Percentiles rank a stretch among this genome's conserved stretches.
These are phyloP conservation scores for Sphaerophoria taeniata DNA, from an alignment of 2,888 invertebrate genomes.

Conservation along the genomic window DNA sequence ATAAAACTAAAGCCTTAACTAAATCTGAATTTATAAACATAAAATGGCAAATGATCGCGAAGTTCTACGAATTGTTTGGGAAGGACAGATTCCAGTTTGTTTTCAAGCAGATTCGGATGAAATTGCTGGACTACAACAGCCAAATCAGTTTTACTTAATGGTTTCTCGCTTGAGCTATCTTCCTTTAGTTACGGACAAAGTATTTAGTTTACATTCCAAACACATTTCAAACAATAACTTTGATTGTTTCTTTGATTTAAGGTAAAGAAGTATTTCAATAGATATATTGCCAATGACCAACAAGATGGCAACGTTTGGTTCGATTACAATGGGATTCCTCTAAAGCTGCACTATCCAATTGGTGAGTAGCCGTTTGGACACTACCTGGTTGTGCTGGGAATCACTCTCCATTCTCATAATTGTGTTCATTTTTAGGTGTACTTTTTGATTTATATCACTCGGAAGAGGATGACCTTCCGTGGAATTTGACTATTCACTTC, in stretches of 20 bases:
- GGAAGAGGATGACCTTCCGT: slow-evolving; percentile 91
- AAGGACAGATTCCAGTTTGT: slow-evolving; percentile 96
- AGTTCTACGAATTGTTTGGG: slow-evolving; percentile 97
- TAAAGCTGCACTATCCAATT: slow-evolving; percentile 95
- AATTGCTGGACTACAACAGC: slow-evolving; percentile 93
- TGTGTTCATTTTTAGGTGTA: slow-evolving; percentile 90
- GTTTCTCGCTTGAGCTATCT: slow-evolving; percentile 96
- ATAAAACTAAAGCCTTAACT: neutral
- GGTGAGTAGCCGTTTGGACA: slow-evolving; percentile 77
- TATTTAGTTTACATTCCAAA: slow-evolving; percentile 81
- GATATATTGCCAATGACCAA: slow-evolving; percentile 91
- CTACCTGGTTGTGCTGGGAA: neutral
- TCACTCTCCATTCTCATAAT: too few species aligned
- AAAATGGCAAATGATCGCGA: slow-evolving; percentile 98
- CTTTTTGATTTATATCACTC: slow-evolving; percentile 92
- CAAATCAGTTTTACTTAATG: slow-evolving; percentile 97
- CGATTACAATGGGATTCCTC: slow-evolving; percentile 94
- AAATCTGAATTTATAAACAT: slow-evolving; percentile 18
- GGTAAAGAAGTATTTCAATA: slow-evolving; percentile 94
- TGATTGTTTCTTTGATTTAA: slow-evolving; percentile 78
- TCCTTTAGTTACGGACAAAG: slow-evolving; percentile 97
- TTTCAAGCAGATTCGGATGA: slow-evolving; percentile 95
- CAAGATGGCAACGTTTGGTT: slow-evolving; percentile 96
- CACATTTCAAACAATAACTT: neutral
- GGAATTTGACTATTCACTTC: slow-evolving; percentile 97